Evolutionary conservation across 2,797 vertebrate genomes (phyloP), one percentile per base, ranked within the genome.

Genomic region (Lophotriccus pileatus): DNA sequence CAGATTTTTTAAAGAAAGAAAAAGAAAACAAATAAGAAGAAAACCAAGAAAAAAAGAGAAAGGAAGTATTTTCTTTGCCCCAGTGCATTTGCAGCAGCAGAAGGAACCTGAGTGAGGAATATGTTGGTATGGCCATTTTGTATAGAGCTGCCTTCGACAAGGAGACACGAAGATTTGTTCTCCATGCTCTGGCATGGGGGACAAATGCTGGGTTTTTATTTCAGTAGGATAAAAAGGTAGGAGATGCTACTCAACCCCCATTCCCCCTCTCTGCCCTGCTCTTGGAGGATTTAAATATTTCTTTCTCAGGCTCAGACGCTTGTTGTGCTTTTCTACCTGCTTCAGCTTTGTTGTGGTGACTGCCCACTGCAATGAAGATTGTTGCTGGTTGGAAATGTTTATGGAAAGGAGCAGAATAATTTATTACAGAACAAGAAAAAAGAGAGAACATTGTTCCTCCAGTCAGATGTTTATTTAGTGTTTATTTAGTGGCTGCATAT

Each of bases 401-500:
- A 76, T 1, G 5, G 37, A 68, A 74, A 93, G 83, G 25, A 83
- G 44, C 22, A 95, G 36, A 83, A 73, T 58, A 80, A 63, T 94
- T 93, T 94, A 53, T 84, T 59, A 39, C 22, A 2, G 20, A 25
- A 50, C 12, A n/a, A 59, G 36, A 49, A 21, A 58, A 66, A 32
- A 28, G 34, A 72, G 39, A 81, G 32, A 94, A 52, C 28, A 68
- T 83, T 78, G 85, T 90, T 94, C 62, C 36, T 90, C 14, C 32
- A 76, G 59, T 90, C 82, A 89, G 93, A 87, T 82, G 18, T 94
- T 95, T 96, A 86, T 94, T 96, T 96, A 95, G 68, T 90, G 32
- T 95, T 95, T 96, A 84, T 95, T 96, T 96, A 95, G 68, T 90
- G 36, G 74, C 88, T 94, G 80, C 20, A 9, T 86, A 95, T 95